phyloP scores from a whole-genome alignment of 2,113 vertebrate genomes.

The Zootoca vivipara region DNA sequence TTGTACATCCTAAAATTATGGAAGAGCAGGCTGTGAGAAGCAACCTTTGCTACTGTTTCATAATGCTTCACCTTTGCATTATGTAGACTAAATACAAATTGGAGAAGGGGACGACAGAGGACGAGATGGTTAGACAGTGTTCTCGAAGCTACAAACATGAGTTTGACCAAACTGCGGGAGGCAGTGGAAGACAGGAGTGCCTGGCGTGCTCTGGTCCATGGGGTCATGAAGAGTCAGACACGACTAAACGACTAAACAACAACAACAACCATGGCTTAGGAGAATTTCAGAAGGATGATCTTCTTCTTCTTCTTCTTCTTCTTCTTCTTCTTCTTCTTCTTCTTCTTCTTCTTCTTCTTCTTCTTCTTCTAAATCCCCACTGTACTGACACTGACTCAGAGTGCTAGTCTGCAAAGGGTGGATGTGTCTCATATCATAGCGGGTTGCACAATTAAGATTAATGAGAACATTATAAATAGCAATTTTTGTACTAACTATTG shows the following conservation, averaged over 20 bases:
- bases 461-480: constrained; percentile 6
- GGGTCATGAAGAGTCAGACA: too few species aligned
- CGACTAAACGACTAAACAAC: too few species aligned
- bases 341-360: background rate
- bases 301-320: too few species aligned
- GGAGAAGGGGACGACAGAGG: too few species aligned
- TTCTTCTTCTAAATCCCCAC: too few species aligned
- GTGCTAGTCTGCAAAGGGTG: too few species aligned
- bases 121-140: too few species aligned
- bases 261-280: background rate
- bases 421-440: background rate
- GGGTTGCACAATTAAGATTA: background rate
- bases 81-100: background rate
- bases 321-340: too few species aligned
- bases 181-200: too few species aligned
- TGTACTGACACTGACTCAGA: background rate
- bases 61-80: background rate
- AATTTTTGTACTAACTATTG: background rate
- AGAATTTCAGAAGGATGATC: background rate
- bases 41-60: background rate
- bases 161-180: too few species aligned
- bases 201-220: too few species aligned
- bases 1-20: background rate
- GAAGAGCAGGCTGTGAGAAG: background rate
- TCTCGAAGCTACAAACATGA: too few species aligned